Percentiles rank a stretch among this genome's conserved stretches.
phyloP scores from a whole-genome alignment of 2,797 vertebrate genomes.

The Balearica regulorum region DNA sequence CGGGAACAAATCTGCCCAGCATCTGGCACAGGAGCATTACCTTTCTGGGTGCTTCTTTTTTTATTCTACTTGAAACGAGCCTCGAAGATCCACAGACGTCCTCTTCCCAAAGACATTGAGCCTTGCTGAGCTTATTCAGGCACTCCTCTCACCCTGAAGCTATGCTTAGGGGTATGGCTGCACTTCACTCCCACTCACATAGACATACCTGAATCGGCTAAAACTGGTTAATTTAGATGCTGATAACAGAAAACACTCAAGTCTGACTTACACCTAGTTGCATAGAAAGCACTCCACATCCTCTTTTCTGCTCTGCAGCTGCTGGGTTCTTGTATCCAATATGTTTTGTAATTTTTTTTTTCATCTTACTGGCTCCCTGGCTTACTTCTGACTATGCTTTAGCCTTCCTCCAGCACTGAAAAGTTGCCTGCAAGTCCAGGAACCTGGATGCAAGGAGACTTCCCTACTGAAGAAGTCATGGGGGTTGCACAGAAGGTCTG shows the following conservation, averaged over 20 bases:
- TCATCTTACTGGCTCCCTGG: background rate
- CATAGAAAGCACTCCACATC: background rate
- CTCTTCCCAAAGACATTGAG: background rate
- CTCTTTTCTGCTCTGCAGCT: background rate
- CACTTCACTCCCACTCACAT: background rate
- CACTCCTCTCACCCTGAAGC: background rate
- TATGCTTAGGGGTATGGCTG: background rate
- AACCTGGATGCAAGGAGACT: background rate
- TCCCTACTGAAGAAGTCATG: background rate
- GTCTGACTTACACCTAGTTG: background rate
- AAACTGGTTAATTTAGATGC: background rate
- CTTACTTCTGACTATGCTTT: background rate
- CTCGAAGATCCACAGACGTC: background rate
- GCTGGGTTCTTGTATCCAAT: background rate
- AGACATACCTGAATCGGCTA: background rate
- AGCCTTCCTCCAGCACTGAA: background rate
- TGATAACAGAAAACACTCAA: background rate
- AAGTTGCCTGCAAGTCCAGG: background rate
- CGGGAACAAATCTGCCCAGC: background rate
- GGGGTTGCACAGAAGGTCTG: background rate
- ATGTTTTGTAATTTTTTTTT: background rate
- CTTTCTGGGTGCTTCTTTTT: background rate
- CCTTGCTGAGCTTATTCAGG: background rate
- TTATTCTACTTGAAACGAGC: background rate
- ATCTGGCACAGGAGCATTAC: background rate